Conservation (phyloP, 2,797 vertebrate species). For the Lacerta agilis region DNA sequence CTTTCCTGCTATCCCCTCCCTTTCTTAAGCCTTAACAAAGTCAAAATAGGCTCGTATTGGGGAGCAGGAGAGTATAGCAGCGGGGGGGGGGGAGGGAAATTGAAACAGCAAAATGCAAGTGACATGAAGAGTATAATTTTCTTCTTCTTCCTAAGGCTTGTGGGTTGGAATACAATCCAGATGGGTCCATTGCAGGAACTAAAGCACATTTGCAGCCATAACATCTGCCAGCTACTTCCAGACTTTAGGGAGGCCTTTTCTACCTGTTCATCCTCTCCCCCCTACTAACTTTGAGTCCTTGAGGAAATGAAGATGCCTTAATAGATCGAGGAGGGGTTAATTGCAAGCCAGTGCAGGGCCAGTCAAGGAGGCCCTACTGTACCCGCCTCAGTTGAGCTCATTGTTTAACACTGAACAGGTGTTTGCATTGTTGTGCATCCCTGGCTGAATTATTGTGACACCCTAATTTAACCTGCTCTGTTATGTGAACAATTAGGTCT, state of each 20-base stretch:
- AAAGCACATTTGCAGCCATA: not conserved
- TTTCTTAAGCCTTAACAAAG: not conserved
- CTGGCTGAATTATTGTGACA: not conserved
- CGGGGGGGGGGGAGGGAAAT: too few relatives aligned
- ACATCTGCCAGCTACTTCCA: not conserved
- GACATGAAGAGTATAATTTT: not conserved
- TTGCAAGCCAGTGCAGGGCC: not conserved
- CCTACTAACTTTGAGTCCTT: not conserved
- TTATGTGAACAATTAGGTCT: not conserved
- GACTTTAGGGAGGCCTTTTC: not conserved
- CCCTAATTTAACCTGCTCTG: not conserved
- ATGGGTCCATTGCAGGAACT: not conserved
- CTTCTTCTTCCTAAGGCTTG: not conserved
- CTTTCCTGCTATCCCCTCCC: not conserved
- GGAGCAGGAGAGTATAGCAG: not conserved
- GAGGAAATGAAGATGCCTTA: not conserved
- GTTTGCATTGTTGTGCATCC: not conserved
- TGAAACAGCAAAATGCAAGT: not conserved
- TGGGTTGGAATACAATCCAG: not conserved
- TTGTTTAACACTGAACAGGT: not conserved
- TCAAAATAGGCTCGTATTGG: not conserved
- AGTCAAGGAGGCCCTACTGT: not conserved
- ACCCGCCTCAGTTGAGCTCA: not conserved
- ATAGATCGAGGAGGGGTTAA: not conserved
- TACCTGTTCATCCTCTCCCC: not conserved